Base-by-base conservation (phyloP, 2,888 invertebrate species). In the Tetragnatha montana region DNA sequence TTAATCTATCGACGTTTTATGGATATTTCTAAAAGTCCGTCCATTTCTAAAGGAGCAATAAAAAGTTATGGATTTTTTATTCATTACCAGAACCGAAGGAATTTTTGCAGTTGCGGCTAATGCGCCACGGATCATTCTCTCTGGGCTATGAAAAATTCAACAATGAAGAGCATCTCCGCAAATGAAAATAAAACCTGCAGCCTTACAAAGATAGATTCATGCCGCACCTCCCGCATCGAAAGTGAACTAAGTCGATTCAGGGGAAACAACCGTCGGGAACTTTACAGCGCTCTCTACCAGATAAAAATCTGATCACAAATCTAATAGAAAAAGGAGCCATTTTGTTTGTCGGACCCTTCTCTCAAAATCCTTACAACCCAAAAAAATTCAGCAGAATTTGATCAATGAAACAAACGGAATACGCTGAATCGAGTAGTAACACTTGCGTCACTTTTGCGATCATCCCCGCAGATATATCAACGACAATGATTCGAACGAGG, bases 31-130 rank as follows among this genome's bases (percentile, higher is more conserved):
- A 81, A 22, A 81, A 47, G n/a, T 21, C 69, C 49, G 7, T n/a
- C 50, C n/a, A 83, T 83, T 83, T 75, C 35, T 75, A 83, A 75
- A 19, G 19, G 60, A 75, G 87, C 60, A 81, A 81, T 87, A 88
- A 88, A 81, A 86, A 88, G 71, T 88, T 88, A 88, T 88, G 88
- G 88, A 88, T 78, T 88, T 88, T 88, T 88, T 88, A 88, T 88
- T 88, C 88, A 88, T 88, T 88, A 88, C 81, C 60, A 49, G 76
- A 71, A 22, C 78, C 76, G 79, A 78, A 68, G 60, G 78, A 60
- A 22, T 50, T 60, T 78, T 8, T 71, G 7, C 22, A 60, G 73
- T 19, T n/a, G 17, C 78, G 69, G 49, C 85, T 89, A 81, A 89
- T 89, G 81, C 22, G 89, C 68, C 70, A 89, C 89, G 89, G 89